Base-by-base conservation (phyloP, 92 coral and sea anemone genomes). In the Siderastrea siderea region DNA sequence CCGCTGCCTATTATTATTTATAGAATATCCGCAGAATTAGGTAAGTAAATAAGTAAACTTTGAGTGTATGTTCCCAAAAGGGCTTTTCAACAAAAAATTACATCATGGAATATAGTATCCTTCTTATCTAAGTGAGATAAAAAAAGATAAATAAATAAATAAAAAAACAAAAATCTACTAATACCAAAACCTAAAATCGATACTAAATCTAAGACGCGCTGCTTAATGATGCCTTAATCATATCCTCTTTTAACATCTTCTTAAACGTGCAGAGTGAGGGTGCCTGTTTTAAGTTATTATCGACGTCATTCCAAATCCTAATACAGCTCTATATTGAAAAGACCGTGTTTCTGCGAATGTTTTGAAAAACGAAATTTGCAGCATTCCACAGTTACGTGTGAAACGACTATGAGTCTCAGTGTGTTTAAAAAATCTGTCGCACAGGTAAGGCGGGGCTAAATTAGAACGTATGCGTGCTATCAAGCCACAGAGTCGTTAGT, bases 41-140 rank as follows among this genome's bases (percentile, higher is more conserved):
- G 38, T 26, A 26, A 26, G 38, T 26, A 26, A 26, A 26, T 26
- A 26, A 26, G 38, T 26, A 26, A 26, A 26, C 38, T 26, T 26
- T 26, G 38, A 26, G 38, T 26, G 38, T 26, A 66, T 66, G 71
- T 43, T 66, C 71, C 7, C 71, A 17, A 66, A 66, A 66, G 26
- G 71, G 71, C 71, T 66, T 66, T 66, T 66, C 71, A 66, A 66
- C 71, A 66, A 6, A 66, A 6, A 66, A 66, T 66, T 66, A 3
- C 71, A 66, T 66, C 1, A 43, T 66, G 7, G 7, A 6, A 43
- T 6, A 66, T 2, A 6, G 46, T 43, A 6, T 6, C 13, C 71
- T 3, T 6, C 7, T 15, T n/a, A 43, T 17, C 6, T 66, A 66
- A 66, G 3, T 26, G 38, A 43, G 6, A 66, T 66, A 66, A 66